Base-by-base conservation (phyloP, 2,797 vertebrate species). In the Phylloscopus collybita region DNA sequence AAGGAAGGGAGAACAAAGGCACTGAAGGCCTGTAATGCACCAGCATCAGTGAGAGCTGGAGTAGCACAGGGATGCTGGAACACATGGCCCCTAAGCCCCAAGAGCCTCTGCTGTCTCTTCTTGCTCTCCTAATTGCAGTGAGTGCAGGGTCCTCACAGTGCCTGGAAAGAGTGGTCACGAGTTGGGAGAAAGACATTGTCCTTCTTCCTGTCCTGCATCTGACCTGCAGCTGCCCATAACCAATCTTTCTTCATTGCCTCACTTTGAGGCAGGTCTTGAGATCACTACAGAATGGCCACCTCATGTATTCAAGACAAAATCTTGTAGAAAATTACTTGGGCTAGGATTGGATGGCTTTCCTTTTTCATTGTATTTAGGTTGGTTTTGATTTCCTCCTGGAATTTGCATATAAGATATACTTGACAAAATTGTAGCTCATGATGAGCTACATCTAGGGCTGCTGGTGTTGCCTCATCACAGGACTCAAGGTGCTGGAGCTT, bases 1-100 rank as follows among this genome's bases (percentile, higher is more conserved):
- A 56, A 89, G 79, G 89, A 79, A 62, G n/a, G 83, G n/a, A 93
- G 96, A 93, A 81, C 71, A 86, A 76, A 95, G 87, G 61, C 89
- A 60, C 12, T 47, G 73, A 42, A 57, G 59, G 82, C 32, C 76
- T 88, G 75, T 73, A 71, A 70, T 40, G 83, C 85, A 83, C 20
- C 65, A 78, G 88, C 75, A 51, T 25, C 78, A 73, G 51, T 64
- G 72, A 29, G 66, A 95, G 82, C 70, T 86, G 80, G 25, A 88
- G 90, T 13, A 69, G 76, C 13, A 1, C 0, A 1, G 85, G 62
- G 50, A 34, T 40, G 73, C 50, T 44, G 51, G 22, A 44, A 29
- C 36, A 62, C 57, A n/a, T 0, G 0, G 53, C 14, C 75, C 74
- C 0, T 22, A 21, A 67, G 25, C n/a, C 79, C 80, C 0, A 0